These are phyloP conservation scores for Acleris holmiana DNA, from an alignment of 2,888 invertebrate species.

Conservation along the genomic window DNA sequence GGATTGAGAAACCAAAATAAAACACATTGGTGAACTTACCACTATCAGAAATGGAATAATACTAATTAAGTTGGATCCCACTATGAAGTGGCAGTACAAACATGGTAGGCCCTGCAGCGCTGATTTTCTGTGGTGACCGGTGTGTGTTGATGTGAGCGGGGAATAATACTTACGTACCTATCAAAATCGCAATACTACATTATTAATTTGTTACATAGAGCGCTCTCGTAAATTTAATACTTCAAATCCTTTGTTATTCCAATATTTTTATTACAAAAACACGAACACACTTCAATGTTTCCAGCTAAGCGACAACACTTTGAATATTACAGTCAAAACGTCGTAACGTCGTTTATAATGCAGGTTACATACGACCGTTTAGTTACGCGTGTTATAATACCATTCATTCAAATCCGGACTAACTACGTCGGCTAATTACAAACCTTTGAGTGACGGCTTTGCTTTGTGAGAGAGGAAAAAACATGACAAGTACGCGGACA, in stretches of 20 bases:
- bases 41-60: too few relatives aligned
- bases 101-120: too few relatives aligned
- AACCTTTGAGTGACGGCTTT: slow-evolving; percentile 76
- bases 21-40: too few relatives aligned
- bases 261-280: slow-evolving; percentile 32
- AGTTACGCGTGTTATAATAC: slow-evolving; percentile 57
- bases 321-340: slow-evolving; percentile 1
- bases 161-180: too few relatives aligned
- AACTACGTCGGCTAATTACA: slow-evolving; percentile 78
- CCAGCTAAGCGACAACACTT: slow-evolving; percentile 20
- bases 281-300: slow-evolving; percentile 22
- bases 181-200: too few relatives aligned
- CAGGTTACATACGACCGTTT: slow-evolving; percentile 12
- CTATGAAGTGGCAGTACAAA: too few relatives aligned
- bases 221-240: not conserved
- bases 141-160: too few relatives aligned
- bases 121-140: too few relatives aligned
- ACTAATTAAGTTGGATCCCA: too few relatives aligned
- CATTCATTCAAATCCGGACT: slow-evolving; percentile 72
- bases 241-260: slow-evolving; percentile 20
- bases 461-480: slow-evolving; percentile 72
- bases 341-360: not conserved
- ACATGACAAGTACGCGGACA: slow-evolving; percentile 39
- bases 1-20: too few relatives aligned
- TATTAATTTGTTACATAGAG: not conserved